phyloP scores from a whole-genome alignment of 2,888 invertebrate genomes.

The Galeruca laticollis region DNA sequence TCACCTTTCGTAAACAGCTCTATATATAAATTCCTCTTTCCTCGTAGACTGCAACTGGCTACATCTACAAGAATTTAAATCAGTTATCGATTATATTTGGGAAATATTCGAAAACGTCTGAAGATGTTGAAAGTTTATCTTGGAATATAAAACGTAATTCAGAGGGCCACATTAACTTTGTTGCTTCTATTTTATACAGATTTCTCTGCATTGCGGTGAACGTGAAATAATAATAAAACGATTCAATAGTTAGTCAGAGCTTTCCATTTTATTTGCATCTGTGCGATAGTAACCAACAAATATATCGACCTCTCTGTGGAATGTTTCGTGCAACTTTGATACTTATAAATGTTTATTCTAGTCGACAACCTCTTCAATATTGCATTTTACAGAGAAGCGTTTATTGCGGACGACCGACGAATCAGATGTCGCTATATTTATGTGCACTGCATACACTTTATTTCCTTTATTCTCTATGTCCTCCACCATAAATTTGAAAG shows the following conservation, averaged over 20 bases:
- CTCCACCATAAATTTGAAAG: not conserved
- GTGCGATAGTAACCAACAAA: constrained; percentile 6
- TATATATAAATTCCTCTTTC: not conserved
- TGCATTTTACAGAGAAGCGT: not conserved
- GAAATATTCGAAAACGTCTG: not conserved
- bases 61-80: constrained; percentile 5
- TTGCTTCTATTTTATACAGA: constrained; percentile 3
- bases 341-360: constrained; percentile 10
- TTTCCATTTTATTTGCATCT: constrained; percentile 24
- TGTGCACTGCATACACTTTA: not conserved
- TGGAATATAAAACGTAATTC: constrained; percentile 20
- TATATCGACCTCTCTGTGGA: not conserved
- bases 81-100: not conserved
- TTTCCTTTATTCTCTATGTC: not conserved
- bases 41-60: not conserved
- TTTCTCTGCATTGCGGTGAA: constrained; percentile 24
- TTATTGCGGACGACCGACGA: constrained; percentile 1
- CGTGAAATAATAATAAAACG: not conserved
- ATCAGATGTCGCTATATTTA: not conserved
- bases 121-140: constrained; percentile 6
- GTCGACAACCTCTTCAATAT: not conserved
- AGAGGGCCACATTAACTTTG: constrained; percentile 22
- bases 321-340: not conserved
- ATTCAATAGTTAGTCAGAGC: constrained; percentile 14
- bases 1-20: too few relatives aligned